phyloP scores from a whole-genome alignment of 1,140 invertebrate genomes.

The Rhagoletis zephyria region DNA sequence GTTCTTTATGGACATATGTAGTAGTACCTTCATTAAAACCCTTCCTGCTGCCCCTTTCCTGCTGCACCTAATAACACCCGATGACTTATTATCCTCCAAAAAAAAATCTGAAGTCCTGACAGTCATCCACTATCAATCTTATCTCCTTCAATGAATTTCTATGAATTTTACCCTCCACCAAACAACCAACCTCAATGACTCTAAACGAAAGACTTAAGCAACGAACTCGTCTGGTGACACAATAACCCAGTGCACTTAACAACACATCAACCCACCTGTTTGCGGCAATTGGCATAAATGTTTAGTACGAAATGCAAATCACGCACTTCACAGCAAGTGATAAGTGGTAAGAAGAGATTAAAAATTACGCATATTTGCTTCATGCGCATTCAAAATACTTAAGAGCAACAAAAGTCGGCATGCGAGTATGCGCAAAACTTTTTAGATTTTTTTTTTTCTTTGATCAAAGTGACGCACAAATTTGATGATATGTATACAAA shows the following conservation, averaged over 20 bases:
- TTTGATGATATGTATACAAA: too few species aligned
- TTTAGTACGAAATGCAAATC: slow-evolving; percentile 20
- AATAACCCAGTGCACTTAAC: not conserved
- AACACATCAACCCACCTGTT: not conserved
- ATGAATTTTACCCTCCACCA: not conserved
- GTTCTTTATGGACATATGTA: too few species aligned
- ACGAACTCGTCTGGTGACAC: not conserved
- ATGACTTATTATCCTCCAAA: too few species aligned
- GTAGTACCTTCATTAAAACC: too few species aligned
- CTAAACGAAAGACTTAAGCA: not conserved
- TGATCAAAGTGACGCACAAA: too few species aligned
- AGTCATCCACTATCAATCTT: too few species aligned
- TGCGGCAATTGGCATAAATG: not conserved
- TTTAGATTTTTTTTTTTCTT: not conserved
- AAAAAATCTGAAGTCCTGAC: too few species aligned
- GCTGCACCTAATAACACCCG: too few species aligned
- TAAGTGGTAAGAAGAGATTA: not conserved
- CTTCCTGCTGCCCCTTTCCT: too few species aligned
- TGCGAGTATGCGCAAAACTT: not conserved
- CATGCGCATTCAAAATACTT: not conserved
- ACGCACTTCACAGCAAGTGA: not conserved
- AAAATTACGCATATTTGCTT: not conserved
- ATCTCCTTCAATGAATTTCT: too few species aligned
- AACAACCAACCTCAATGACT: not conserved
- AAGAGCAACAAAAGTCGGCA: not conserved